A percentile compares a stretch with the other conserved stretches of the same genome.
Conservation (phyloP, 1,140 invertebrate genomes). For the Drosophila elegans region DNA sequence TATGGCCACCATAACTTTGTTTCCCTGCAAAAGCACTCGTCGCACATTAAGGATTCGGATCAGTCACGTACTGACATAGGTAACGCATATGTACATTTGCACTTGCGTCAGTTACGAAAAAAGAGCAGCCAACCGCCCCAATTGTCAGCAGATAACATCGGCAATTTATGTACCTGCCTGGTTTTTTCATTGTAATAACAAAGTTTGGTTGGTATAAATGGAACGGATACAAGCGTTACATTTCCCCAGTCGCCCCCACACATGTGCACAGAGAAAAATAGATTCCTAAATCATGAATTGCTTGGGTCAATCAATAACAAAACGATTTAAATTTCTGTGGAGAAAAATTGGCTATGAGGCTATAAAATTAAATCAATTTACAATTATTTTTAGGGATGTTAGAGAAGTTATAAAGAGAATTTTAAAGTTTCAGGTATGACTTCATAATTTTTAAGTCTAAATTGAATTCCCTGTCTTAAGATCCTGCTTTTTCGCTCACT, state of each 20-base stretch:
- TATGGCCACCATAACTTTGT: slow-evolving; percentile 41
- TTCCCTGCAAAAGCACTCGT: slow-evolving; percentile 18
- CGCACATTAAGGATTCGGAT: slow-evolving; percentile 39
- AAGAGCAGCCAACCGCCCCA: slow-evolving; percentile 41
- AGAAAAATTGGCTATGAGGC: too few species aligned
- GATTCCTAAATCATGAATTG: accelerated
- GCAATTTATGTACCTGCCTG: slow-evolving; percentile 59
- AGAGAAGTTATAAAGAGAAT: too few species aligned
- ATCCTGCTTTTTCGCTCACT: background rate
- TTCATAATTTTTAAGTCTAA: too few species aligned
- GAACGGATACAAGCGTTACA: slow-evolving; percentile 56
- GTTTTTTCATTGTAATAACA: slow-evolving; percentile 64
- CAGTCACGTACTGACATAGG: slow-evolving; percentile 46
- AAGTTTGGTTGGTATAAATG: slow-evolving; percentile 51
- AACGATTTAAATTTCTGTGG: too few species aligned
- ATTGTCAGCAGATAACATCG: slow-evolving; percentile 56
- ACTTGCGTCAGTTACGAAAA: slow-evolving; percentile 36
- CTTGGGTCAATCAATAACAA: background rate
- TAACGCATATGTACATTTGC: slow-evolving; percentile 41
- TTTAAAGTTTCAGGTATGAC: too few species aligned
- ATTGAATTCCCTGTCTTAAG: background rate
- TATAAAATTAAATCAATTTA: too few species aligned
- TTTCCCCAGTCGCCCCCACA: slow-evolving; percentile 32
- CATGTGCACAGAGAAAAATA: slow-evolving; percentile 9
- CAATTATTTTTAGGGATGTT: too few species aligned